Evolutionary conservation across 2,113 vertebrate species (phyloP).

Genomic region (Mixornis gularis): DNA sequence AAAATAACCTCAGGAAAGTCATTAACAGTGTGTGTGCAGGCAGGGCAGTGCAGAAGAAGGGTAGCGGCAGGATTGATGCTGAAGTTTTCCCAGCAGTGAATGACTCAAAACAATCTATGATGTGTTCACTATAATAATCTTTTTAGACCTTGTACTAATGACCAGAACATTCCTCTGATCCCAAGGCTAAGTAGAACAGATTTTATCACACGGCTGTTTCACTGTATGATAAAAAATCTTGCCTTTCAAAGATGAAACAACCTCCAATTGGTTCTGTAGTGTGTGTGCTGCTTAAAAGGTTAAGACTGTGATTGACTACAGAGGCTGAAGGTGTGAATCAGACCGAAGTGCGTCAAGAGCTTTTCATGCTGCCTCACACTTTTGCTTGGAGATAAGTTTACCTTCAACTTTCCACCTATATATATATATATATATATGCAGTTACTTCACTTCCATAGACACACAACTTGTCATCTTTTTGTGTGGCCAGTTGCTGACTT

Average conservation of each 20-base stretch:
- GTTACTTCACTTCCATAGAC: background rate
- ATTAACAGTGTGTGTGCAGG: background rate
- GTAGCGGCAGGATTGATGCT: background rate
- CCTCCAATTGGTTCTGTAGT: background rate
- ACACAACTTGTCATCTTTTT: background rate
- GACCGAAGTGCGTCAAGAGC: background rate
- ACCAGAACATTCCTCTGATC: background rate
- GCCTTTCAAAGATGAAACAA: background rate
- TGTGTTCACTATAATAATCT: background rate
- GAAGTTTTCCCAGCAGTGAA: background rate
- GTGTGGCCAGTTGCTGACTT: background rate
- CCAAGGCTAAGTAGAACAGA: background rate
- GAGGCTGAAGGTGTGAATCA: background rate
- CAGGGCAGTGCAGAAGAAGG: background rate
- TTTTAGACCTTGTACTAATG: background rate
- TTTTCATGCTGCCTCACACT: background rate
- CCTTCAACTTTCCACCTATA: background rate
- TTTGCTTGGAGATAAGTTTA: background rate
- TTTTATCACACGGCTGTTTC: background rate
- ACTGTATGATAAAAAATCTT: background rate
- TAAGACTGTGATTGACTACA: background rate
- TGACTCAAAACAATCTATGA: background rate
- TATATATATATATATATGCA: background rate
- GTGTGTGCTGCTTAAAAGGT: background rate
- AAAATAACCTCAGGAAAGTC: background rate